Percentiles rank a stretch among this genome's conserved stretches.
Conservation (phyloP, 2,797 vertebrate genomes). For the Hirundo rustica region DNA sequence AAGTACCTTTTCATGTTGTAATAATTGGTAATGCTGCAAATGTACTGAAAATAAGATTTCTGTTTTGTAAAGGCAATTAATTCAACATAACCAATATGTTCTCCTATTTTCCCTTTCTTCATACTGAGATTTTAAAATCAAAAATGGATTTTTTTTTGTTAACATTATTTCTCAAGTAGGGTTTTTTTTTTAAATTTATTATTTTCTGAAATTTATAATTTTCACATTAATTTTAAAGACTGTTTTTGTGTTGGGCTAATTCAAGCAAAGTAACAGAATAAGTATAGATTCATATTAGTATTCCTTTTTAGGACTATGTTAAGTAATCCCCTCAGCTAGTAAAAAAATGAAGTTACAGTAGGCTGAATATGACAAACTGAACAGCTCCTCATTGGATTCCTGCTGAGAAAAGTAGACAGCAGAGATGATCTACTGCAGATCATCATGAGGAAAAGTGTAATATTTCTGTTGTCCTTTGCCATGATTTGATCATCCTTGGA, state of each 20-base stretch:
- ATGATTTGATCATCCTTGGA: background rate
- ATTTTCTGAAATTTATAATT: background rate
- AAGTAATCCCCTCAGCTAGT: background rate
- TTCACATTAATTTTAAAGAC: background rate
- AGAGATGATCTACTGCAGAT: background rate
- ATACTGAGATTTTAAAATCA: conserved; percentile 22
- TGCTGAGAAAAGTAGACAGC: background rate
- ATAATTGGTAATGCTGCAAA: conserved; percentile 11
- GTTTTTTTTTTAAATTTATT: background rate
- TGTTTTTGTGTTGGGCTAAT: background rate
- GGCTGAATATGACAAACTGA: background rate
- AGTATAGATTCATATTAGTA: background rate
- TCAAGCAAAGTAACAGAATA: background rate
- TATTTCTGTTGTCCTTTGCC: background rate
- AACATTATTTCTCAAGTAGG: background rate
- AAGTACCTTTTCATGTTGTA: conserved; percentile 25
- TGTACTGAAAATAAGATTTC: background rate
- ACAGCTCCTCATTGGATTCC: background rate
- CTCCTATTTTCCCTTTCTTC: background rate
- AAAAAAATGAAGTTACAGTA: background rate
- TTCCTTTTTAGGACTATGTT: background rate
- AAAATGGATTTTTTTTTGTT: background rate
- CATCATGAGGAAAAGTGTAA: background rate
- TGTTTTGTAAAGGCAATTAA: background rate
- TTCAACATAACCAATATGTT: background rate